A percentile compares a stretch with the other conserved stretches of the same genome.
Evolutionary conservation across 2,797 vertebrate species (phyloP).

Genomic region (Rachycentron canadum): DNA sequence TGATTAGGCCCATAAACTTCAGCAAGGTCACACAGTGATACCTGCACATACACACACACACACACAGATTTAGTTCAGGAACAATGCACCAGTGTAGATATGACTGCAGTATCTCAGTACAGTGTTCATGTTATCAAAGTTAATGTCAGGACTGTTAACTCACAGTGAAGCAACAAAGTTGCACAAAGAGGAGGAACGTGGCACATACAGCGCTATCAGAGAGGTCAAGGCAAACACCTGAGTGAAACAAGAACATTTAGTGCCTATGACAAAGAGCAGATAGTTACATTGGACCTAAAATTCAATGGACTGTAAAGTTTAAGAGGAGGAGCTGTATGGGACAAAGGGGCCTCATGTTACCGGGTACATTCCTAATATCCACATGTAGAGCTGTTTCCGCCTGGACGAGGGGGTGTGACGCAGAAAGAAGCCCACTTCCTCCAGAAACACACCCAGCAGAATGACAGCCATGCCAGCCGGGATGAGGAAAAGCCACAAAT

Average conservation of each 20-base stretch:
- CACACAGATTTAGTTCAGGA: not conserved
- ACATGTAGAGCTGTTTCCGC: constrained; percentile 81
- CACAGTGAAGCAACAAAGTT: constrained; percentile 88
- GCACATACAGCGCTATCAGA: constrained; percentile 85
- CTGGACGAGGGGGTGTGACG: constrained; percentile 72
- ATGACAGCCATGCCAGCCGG: constrained; percentile 80
- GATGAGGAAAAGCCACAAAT: constrained; percentile 89
- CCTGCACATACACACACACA: constrained; percentile 58
- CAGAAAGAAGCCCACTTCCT: constrained; percentile 87
- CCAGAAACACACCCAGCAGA: constrained; percentile 84
- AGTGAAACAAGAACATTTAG: not conserved
- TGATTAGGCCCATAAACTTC: constrained; percentile 89
- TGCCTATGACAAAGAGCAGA: not conserved
- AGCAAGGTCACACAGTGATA: constrained; percentile 88
- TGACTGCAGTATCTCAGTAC: not conserved
- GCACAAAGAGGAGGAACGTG: constrained; percentile 87
- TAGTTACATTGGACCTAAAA: not conserved
- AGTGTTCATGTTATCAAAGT: not conserved
- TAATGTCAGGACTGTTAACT: constrained; percentile 58
- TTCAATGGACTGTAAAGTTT: not conserved
- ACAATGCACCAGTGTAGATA: not conserved
- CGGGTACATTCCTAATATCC: constrained; percentile 89
- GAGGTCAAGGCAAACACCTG: constrained; percentile 86
- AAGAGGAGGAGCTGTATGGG: not conserved
- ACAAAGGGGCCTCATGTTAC: constrained; percentile 68